Evolutionary conservation across 2,113 vertebrate species (phyloP).

Genomic region (Aldabrachelys gigantea): DNA sequence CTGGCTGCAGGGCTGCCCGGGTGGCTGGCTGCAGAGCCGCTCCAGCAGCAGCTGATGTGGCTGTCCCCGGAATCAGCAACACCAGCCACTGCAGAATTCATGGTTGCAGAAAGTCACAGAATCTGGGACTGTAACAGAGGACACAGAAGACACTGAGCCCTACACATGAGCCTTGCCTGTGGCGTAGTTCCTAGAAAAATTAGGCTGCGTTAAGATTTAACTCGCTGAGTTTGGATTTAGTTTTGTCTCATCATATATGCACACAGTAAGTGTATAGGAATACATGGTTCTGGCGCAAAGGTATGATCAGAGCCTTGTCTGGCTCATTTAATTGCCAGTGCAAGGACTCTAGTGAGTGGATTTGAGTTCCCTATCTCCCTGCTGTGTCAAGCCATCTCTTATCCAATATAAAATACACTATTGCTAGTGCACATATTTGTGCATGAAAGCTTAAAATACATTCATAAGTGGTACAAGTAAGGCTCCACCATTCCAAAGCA

Average conservation of each 20-base stretch:
- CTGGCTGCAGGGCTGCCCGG: too few relatives aligned
- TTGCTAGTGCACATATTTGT: not conserved
- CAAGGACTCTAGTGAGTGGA: not conserved
- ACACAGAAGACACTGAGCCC: too few relatives aligned
- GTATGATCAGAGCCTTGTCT: not conserved
- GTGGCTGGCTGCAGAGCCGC: too few relatives aligned
- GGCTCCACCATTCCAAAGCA: not conserved
- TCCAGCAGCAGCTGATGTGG: too few relatives aligned
- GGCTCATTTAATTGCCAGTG: conserved; percentile 16
- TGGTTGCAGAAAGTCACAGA: too few relatives aligned
- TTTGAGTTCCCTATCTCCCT: not conserved
- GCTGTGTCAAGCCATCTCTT: not conserved
- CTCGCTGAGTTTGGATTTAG: conserved; percentile 18
- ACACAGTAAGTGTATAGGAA: not conserved
- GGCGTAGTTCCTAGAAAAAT: not conserved
- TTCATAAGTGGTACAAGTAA: not conserved
- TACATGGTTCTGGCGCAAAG: not conserved
- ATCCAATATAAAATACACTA: not conserved
- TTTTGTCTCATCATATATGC: conserved; percentile 38
- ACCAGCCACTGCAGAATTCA: too few relatives aligned
- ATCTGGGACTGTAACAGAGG: too few relatives aligned
- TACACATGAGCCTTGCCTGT: conserved; percentile 2
- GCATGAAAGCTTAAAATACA: not conserved
- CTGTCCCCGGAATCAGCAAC: too few relatives aligned
- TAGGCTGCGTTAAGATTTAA: conserved; percentile 39